A percentile compares a stretch with the other conserved stretches of the same genome.
Conservation (phyloP, 2,888 invertebrate species). For the Hartigia nigra region DNA sequence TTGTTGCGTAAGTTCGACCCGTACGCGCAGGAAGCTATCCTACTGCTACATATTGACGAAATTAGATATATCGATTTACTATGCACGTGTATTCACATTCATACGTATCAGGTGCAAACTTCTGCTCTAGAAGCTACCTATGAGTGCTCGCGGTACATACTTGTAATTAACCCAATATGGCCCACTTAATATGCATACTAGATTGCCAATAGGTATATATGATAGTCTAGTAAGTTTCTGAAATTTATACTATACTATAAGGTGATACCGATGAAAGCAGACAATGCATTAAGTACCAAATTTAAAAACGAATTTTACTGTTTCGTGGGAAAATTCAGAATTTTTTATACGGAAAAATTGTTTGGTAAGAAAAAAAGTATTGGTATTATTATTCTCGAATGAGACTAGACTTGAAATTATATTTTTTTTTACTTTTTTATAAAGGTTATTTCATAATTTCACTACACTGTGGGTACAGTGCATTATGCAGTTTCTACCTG, state of each 20-base stretch:
- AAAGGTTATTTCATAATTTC: background rate
- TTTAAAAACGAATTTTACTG: background rate
- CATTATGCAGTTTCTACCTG: background rate
- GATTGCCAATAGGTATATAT: background rate
- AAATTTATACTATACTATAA: background rate
- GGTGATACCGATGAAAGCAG: background rate
- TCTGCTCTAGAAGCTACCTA: background rate
- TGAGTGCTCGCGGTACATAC: constrained; percentile 25
- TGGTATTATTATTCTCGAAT: background rate
- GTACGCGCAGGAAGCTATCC: constrained; percentile 25
- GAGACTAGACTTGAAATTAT: background rate
- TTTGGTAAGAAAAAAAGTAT: background rate
- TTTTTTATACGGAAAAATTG: background rate
- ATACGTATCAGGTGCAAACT: constrained; percentile 20
- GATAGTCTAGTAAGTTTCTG: background rate
- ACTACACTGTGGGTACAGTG: background rate
- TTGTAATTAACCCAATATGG: constrained; percentile 49
- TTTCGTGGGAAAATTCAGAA: background rate
- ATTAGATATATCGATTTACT: constrained; percentile 49
- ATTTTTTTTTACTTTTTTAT: background rate
- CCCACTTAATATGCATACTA: constrained; percentile 35
- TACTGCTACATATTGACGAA: constrained; percentile 26
- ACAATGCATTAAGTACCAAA: background rate
- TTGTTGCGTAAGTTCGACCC: constrained; percentile 30
- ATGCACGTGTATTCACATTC: constrained; percentile 31